A percentile compares a stretch with the other conserved stretches of the same genome.
These are phyloP conservation scores for Saccostrea glomerata DNA, from an alignment of 1,140 invertebrate species.

Conservation along the genomic window DNA sequence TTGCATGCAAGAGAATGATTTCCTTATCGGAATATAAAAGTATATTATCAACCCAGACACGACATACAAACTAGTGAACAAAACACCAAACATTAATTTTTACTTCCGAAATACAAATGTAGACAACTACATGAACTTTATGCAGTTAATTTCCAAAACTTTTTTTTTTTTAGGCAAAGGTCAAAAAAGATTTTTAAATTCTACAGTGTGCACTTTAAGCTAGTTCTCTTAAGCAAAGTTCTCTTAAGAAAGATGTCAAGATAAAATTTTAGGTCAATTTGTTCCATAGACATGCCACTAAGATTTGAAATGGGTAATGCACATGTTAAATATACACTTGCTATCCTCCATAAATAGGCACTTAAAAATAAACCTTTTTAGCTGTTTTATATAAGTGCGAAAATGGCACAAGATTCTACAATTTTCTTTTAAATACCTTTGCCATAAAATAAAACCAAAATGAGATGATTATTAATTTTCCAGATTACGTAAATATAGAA, in stretches of 20 bases:
- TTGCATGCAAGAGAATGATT: background rate
- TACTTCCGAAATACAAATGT: background rate
- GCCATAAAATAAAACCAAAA: background rate
- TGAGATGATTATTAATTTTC: background rate
- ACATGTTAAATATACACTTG: too few relatives aligned
- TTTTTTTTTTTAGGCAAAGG: background rate
- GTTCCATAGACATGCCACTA: background rate
- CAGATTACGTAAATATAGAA: too few relatives aligned
- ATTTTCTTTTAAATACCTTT: too few relatives aligned
- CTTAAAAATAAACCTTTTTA: too few relatives aligned
- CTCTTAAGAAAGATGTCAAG: background rate
- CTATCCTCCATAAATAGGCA: too few relatives aligned
- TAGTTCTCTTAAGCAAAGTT: background rate
- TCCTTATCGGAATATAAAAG: background rate
- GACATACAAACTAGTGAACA: background rate
- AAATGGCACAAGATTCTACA: too few relatives aligned
- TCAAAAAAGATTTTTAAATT: background rate
- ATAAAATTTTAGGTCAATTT: background rate
- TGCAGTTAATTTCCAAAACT: background rate
- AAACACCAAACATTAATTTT: slow-evolving; percentile 12
- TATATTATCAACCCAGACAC: slow-evolving; percentile 21
- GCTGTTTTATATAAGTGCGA: too few relatives aligned
- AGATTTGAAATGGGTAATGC: background rate
- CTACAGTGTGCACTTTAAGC: background rate
- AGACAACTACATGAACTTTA: slow-evolving; percentile 17